phyloP scores from a whole-genome alignment of 1,140 invertebrate genomes.

The Pachypeltis micranthus region DNA sequence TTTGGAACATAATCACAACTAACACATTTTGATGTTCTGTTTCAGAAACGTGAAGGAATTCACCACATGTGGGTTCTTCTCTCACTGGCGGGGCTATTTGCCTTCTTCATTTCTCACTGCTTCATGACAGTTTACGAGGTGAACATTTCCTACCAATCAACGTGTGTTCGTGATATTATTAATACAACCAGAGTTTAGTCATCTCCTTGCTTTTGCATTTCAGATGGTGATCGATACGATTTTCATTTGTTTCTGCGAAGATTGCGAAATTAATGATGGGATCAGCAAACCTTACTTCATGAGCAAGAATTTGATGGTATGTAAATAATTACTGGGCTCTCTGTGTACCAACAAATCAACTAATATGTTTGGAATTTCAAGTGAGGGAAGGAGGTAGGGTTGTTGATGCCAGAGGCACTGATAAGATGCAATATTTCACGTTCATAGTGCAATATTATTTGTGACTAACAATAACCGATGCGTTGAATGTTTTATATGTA shows the following conservation, averaged over 20 bases:
- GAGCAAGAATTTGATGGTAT: constrained; percentile 55
- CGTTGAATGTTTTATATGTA: background rate
- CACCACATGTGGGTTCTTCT: constrained; percentile 58
- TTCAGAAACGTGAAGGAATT: constrained; percentile 45
- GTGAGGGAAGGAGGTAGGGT: background rate
- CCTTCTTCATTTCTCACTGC: constrained; percentile 61
- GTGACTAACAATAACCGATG: background rate
- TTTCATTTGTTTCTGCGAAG: constrained; percentile 73
- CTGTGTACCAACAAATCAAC: background rate
- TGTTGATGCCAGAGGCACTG: background rate
- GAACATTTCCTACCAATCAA: constrained; percentile 26
- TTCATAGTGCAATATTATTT: background rate
- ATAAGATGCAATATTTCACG: too few species aligned
- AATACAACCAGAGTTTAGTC: too few species aligned
- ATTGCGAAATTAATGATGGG: constrained; percentile 62
- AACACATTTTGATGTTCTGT: constrained; percentile 24
- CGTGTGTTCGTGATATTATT: background rate
- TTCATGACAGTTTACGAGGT: constrained; percentile 72
- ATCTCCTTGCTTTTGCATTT: constrained; percentile 28
- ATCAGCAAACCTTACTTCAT: constrained; percentile 58
- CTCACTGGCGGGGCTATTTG: constrained; percentile 47
- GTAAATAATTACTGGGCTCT: background rate
- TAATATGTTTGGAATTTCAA: background rate
- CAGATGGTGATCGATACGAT: constrained; percentile 76
- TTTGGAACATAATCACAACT: too few species aligned